Conservation (phyloP, 2,888 invertebrate genomes). For the Chrysotoxum bicinctum region DNA sequence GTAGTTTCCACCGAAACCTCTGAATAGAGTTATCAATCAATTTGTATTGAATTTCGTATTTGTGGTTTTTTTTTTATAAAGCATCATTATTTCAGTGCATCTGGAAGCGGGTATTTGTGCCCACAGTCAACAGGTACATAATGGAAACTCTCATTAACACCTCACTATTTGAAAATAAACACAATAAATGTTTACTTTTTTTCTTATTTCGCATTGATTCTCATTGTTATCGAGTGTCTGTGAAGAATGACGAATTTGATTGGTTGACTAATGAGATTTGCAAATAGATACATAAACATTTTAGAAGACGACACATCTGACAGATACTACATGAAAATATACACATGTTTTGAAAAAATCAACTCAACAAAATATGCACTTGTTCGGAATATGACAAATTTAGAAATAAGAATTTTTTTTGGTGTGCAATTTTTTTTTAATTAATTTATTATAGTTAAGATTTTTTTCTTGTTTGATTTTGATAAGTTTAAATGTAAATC, state of each 20-base stretch:
- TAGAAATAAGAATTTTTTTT: background rate
- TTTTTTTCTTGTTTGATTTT: background rate
- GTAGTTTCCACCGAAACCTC: background rate
- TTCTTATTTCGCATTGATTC: background rate
- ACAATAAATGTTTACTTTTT: constrained; percentile 5
- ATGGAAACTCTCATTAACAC: constrained; percentile 21
- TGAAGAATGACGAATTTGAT: constrained; percentile 32
- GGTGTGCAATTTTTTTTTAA: too few relatives aligned
- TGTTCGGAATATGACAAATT: constrained; percentile 14
- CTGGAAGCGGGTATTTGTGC: background rate
- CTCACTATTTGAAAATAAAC: background rate
- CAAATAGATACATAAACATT: background rate
- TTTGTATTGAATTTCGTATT: background rate
- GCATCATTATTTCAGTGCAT: background rate
- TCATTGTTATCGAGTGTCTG: constrained; percentile 3
- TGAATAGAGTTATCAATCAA: background rate
- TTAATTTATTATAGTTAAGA: constrained; percentile 9
- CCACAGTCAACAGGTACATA: constrained; percentile 23
- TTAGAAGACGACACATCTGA: background rate
- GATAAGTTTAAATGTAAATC: background rate
- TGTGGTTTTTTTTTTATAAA: background rate
- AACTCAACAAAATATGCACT: background rate
- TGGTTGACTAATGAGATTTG: background rate
- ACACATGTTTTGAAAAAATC: background rate
- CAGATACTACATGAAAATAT: background rate